phyloP scores from a whole-genome alignment of 2,113 vertebrate genomes.

The Sialia sialis region DNA sequence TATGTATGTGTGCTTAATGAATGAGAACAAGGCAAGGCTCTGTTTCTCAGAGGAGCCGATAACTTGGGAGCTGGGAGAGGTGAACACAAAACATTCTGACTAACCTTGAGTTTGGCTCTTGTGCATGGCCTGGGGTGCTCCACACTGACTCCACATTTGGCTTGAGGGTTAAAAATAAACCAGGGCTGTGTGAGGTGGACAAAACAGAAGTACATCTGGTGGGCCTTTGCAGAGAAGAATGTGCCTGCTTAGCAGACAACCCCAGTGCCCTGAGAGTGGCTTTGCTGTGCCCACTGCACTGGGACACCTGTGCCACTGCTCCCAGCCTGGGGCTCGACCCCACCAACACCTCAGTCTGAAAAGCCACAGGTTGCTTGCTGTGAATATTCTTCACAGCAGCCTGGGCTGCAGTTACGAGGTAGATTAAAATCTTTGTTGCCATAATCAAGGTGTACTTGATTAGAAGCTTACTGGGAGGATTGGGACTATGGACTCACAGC shows the following conservation, averaged over 20 bases:
- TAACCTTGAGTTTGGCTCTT: not conserved
- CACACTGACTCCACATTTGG: not conserved
- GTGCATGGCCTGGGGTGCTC: not conserved
- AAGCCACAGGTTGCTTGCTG: not conserved
- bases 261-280: not conserved
- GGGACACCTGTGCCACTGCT: not conserved
- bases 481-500: not conserved
- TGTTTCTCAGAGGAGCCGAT: slow-evolving; percentile 13
- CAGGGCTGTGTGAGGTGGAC: not conserved
- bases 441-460: not conserved
- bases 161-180: not conserved
- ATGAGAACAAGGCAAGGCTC: slow-evolving; percentile 15
- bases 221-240: not conserved
- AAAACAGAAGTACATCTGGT: not conserved
- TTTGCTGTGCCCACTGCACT: rapidly evolving
- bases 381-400: not conserved
- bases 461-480: not conserved
- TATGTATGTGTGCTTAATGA: not conserved
- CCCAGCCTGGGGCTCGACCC: not conserved
- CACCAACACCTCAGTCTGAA: rapidly evolving
- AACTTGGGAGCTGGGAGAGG: not conserved
- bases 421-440: not conserved
- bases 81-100: not conserved
- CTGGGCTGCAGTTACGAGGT: not conserved
- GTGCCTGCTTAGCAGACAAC: not conserved